Evolutionary conservation across 92 coral and sea anemone species (phyloP).

Genomic region (Galaxea fascicularis): DNA sequence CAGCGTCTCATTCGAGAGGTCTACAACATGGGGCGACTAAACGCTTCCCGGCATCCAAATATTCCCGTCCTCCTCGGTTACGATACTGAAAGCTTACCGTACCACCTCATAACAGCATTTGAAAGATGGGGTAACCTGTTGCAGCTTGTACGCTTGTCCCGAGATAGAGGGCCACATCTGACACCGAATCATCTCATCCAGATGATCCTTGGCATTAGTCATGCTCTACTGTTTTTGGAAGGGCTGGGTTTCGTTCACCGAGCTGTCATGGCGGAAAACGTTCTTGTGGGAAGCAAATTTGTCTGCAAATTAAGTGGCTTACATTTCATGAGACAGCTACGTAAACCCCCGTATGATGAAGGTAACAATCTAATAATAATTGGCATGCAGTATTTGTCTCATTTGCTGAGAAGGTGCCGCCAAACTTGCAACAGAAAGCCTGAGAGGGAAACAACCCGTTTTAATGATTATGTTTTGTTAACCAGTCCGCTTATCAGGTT

Average conservation of each 20-base stretch:
- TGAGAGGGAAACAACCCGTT: too few relatives aligned
- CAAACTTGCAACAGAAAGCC: too few relatives aligned
- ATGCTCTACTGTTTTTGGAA: constrained; percentile 22
- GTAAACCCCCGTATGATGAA: background rate
- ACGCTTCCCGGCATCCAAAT: constrained; percentile 15
- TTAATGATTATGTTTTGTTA: too few relatives aligned
- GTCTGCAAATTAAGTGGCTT: constrained; percentile 41
- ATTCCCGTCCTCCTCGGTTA: constrained; percentile 24
- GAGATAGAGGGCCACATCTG: background rate
- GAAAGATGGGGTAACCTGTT: constrained; percentile 22
- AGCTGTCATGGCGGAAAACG: constrained; percentile 41
- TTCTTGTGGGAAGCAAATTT: constrained; percentile 34
- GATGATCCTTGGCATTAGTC: constrained; percentile 18
- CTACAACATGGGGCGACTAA: constrained; percentile 4
- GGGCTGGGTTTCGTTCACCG: constrained; percentile 24
- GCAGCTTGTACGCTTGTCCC: background rate
- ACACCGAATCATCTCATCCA: background rate
- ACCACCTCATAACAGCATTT: constrained; percentile 34
- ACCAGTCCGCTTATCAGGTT: too few relatives aligned
- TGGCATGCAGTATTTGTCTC: too few relatives aligned
- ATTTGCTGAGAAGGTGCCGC: too few relatives aligned
- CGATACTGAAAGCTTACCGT: constrained; percentile 39
- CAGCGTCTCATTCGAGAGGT: constrained; percentile 26
- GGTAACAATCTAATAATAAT: background rate
- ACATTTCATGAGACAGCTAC: constrained; percentile 1